These are phyloP conservation scores for Zoanthus sansibaricus DNA, from an alignment of 92 coral and sea anemone species.

Conservation along the genomic window DNA sequence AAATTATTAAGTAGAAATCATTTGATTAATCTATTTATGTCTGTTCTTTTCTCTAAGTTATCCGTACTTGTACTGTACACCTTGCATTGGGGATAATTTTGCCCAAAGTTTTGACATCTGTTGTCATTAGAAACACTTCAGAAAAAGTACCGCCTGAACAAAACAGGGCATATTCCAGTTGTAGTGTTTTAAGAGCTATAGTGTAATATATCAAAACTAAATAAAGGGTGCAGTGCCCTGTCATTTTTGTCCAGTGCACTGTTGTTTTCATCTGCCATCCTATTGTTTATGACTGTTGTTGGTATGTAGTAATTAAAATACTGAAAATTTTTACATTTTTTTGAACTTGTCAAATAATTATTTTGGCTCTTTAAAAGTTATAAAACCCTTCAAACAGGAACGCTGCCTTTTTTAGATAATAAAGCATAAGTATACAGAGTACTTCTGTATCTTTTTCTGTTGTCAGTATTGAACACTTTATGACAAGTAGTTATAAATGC, in stretches of 20 bases:
- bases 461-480: neutral
- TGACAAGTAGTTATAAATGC: neutral
- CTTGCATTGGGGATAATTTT: no score
- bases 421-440: slow-evolving; percentile 1
- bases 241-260: no score
- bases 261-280: no score
- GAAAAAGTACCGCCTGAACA: no score
- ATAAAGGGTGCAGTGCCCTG: no score
- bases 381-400: slow-evolving; percentile 6
- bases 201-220: no score
- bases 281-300: slow-evolving; percentile 13
- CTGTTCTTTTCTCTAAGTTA: neutral
- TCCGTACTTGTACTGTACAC: neutral
- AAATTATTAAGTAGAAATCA: neutral
- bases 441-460: neutral
- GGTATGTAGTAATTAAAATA: neutral
- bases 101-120: no score
- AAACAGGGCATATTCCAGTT: no score
- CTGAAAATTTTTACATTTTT: neutral
- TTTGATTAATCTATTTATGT: neutral
- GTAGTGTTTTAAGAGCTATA: no score
- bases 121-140: no score
- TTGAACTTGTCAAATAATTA: neutral
- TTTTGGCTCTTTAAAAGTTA: neutral
- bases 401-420: neutral